Percentiles rank a stretch among this genome's conserved stretches.
These are phyloP conservation scores for Stichodactyla mertensii DNA, from an alignment of 64 coral and sea anemone species.

Conservation along the genomic window DNA sequence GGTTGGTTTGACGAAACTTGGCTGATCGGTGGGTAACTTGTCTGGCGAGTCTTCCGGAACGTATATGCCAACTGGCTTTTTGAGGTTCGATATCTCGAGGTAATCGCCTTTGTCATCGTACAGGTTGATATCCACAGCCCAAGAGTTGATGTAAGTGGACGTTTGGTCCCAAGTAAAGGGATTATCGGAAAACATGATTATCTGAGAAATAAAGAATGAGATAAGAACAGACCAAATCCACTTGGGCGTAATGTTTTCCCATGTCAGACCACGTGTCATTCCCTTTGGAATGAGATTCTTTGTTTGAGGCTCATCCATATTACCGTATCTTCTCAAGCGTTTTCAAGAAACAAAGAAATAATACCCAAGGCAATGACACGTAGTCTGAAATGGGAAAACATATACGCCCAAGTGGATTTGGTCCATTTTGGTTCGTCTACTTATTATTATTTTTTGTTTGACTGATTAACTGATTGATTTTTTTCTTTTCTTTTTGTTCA, in stretches of 20 bases:
- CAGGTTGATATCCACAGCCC: constrained; percentile 42
- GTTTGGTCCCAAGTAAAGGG: constrained; percentile 45
- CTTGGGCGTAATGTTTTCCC: no score
- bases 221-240: not conserved
- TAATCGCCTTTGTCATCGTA: constrained; percentile 30
- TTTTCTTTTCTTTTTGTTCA: not conserved
- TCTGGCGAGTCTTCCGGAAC: constrained; percentile 12
- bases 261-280: no score
- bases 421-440: not conserved
- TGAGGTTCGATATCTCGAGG: constrained; percentile 25
- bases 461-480: not conserved
- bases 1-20: constrained; percentile 19
- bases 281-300: no score
- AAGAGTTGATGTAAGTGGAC: constrained; percentile 33
- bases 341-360: no score
- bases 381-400: no score
- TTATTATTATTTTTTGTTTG: not conserved
- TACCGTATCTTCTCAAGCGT: no score
- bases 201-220: not conserved
- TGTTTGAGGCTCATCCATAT: no score
- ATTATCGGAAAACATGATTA: constrained; percentile 43
- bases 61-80: constrained; percentile 50
- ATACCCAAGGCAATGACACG: no score
- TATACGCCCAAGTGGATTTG: no score
- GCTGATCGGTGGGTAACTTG: not conserved